A percentile compares a stretch with the other conserved stretches of the same genome.
These are phyloP conservation scores for Fundulus diaphanus DNA, from an alignment of 2,797 vertebrate species.

Conservation along the genomic window DNA sequence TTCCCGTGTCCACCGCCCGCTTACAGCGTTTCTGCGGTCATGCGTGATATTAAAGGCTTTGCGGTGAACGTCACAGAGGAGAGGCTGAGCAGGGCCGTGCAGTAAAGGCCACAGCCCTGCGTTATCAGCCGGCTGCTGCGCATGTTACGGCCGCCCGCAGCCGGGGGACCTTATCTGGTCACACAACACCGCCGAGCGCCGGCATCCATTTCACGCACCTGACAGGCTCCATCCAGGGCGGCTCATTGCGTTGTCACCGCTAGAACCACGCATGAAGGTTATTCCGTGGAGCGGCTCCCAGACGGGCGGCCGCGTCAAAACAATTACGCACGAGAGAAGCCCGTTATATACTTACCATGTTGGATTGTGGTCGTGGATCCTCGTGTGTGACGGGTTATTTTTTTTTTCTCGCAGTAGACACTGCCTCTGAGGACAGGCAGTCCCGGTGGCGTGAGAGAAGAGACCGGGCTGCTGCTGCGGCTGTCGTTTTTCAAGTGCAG, in stretches of 20 bases:
- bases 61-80: constrained; percentile 42
- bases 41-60: constrained; percentile 43
- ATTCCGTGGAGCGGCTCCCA: neutral
- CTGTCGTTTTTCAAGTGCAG: constrained; percentile 16
- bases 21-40: constrained; percentile 15
- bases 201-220: constrained; percentile 34
- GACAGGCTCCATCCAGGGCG: constrained; percentile 18
- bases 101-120: constrained; percentile 44
- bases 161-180: constrained; percentile 16
- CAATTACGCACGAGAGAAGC: neutral
- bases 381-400: constrained; percentile 43
- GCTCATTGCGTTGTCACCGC: constrained; percentile 14
- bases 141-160: constrained; percentile 16
- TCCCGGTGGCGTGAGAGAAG: constrained; percentile 51
- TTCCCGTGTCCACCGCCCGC: fast-evolving
- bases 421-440: constrained; percentile 81
- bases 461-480: constrained; percentile 51
- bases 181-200: constrained; percentile 4
- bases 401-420: constrained; percentile 54
- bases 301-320: neutral
- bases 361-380: constrained; percentile 79
- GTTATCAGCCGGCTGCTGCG: constrained; percentile 46
- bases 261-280: constrained; percentile 20
- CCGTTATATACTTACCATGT: constrained; percentile 82
- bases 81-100: constrained; percentile 27